Percentiles rank a stretch among this genome's conserved stretches.
Evolutionary conservation across 2,113 vertebrate species (phyloP).

Genomic region (Rallus limicola): DNA sequence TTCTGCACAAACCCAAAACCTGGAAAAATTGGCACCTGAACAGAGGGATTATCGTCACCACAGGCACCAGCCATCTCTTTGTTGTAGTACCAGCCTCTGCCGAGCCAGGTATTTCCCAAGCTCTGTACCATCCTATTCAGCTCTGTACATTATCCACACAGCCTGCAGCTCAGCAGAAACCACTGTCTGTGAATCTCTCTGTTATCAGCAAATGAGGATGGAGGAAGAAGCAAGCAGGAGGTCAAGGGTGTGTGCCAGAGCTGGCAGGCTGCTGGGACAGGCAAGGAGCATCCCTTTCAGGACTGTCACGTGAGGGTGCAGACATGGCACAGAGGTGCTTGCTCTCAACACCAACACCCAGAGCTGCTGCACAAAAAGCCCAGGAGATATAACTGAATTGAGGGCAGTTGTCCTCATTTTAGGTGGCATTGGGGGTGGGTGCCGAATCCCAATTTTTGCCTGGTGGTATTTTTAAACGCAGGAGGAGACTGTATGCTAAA

Average conservation of each 20-base stretch:
- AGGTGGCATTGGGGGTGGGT: not conserved
- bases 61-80: not conserved
- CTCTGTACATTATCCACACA: not conserved
- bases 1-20: not conserved
- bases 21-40: not conserved
- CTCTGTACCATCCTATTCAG: not conserved
- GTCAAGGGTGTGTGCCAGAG: not conserved
- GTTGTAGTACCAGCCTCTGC: accelerated
- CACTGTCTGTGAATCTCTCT: not conserved
- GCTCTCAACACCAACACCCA: not conserved
- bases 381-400: not conserved
- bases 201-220: not conserved
- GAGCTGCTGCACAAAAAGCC: not conserved
- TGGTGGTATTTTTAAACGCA: slow-evolving; percentile 31
- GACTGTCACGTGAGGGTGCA: accelerated
- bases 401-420: not conserved
- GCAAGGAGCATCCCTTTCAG: accelerated
- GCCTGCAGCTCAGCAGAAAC: not conserved
- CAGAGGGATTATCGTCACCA: not conserved
- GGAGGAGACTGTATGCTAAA: not conserved
- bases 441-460: slow-evolving; percentile 18
- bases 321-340: not conserved
- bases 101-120: not conserved
- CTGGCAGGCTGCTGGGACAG: accelerated
- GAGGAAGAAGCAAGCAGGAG: not conserved